Evolutionary conservation across 2,797 vertebrate genomes (phyloP).

Genomic region (Acrocephalus scirpaceus): DNA sequence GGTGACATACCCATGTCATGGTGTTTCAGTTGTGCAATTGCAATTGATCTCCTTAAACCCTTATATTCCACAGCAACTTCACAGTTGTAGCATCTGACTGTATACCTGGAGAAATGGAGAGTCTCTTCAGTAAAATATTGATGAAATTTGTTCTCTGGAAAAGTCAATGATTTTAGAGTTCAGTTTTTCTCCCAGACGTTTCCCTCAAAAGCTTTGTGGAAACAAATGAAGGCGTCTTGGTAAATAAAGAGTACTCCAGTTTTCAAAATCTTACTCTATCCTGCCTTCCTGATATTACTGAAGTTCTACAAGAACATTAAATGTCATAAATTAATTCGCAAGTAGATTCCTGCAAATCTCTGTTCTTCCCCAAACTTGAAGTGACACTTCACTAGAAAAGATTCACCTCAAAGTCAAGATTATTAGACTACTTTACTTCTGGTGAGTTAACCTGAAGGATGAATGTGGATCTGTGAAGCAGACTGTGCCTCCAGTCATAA

Average conservation of each 20-base stretch:
- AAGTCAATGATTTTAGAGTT: background rate
- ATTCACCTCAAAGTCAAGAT: background rate
- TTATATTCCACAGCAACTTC: background rate
- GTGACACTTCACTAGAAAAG: background rate
- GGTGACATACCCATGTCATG: background rate
- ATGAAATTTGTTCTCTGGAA: background rate
- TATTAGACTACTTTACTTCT: background rate
- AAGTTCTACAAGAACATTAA: background rate
- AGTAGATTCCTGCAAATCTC: rapidly evolving
- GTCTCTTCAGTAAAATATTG: background rate
- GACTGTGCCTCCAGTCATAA: background rate
- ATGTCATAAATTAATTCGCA: background rate
- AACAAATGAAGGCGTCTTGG: background rate
- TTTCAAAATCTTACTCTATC: background rate
- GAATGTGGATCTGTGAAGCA: background rate
- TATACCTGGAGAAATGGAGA: background rate
- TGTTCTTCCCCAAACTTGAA: background rate
- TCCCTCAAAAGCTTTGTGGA: background rate
- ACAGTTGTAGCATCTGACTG: background rate
- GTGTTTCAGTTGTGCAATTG: background rate
- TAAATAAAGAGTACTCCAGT: background rate
- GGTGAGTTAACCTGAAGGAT: background rate
- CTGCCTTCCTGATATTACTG: background rate
- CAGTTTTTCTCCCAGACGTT: background rate
- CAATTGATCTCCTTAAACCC: background rate